These are phyloP conservation scores for Drosophila villosipedis DNA, from an alignment of 2,888 invertebrate genomes.

Conservation along the genomic window DNA sequence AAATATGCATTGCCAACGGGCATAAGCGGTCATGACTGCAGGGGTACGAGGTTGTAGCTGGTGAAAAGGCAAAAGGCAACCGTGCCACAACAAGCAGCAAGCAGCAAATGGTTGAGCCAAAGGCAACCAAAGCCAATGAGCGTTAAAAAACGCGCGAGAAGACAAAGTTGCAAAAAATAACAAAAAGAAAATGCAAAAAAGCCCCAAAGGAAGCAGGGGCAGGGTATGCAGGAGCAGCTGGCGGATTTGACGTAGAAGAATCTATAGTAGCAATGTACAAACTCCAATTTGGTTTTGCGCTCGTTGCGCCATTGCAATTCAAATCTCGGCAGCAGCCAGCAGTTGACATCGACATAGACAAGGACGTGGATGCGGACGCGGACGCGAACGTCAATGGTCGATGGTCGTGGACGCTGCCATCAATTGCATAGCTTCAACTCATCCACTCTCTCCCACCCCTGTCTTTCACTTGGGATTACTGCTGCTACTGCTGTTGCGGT, in stretches of 20 bases:
- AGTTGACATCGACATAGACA: constrained; percentile 51
- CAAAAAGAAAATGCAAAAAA: constrained; percentile 24
- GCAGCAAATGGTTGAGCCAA: constrained; percentile 36
- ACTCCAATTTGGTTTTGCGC: constrained; percentile 74
- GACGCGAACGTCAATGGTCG: constrained; percentile 14
- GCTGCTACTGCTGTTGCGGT: constrained; percentile 27
- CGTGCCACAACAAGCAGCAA: constrained; percentile 63
- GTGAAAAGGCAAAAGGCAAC: constrained; percentile 57
- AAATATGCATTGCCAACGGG: constrained; percentile 11
- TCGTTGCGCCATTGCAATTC: constrained; percentile 68
- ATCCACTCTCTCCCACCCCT: neutral
- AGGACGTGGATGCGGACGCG: constrained; percentile 32
- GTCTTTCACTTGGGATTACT: constrained; percentile 2
- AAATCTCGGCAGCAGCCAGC: constrained; percentile 70
- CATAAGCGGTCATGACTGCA: neutral
- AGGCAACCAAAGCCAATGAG: constrained; percentile 66
- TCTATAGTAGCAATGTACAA: constrained; percentile 52
- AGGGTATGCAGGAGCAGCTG: neutral
- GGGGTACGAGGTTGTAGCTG: constrained; percentile 20
- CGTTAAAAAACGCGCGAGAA: constrained; percentile 64
- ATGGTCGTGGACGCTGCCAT: constrained; percentile 42
- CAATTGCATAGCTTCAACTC: constrained; percentile 57
- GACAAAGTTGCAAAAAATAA: constrained; percentile 24
- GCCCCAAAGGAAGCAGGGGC: constrained; percentile 3
- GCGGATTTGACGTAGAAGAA: constrained; percentile 27